These are phyloP conservation scores for Philopotamus ludificatus DNA, from an alignment of 1,140 invertebrate genomes.

Conservation along the genomic window DNA sequence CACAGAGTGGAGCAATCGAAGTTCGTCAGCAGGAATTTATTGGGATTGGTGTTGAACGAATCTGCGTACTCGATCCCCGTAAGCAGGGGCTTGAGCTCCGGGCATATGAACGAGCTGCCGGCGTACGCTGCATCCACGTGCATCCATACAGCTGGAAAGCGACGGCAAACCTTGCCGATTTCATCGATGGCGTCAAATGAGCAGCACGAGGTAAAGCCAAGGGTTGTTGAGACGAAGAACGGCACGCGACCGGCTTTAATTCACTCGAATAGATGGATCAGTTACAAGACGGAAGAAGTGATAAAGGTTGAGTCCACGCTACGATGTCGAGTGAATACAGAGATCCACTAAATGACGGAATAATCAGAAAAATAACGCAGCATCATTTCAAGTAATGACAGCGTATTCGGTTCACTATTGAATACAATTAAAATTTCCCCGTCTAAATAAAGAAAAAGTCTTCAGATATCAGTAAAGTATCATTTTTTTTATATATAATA, in stretches of 20 bases:
- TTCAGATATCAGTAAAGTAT: no score
- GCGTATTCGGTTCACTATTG: no score
- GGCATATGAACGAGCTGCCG: slow-evolving; percentile 91
- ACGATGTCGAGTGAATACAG: no score
- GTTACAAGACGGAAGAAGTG: no score
- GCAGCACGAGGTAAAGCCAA: slow-evolving; percentile 94
- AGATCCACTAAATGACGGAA: no score
- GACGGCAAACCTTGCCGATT: slow-evolving; percentile 83
- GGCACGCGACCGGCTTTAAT: slow-evolving; percentile 89
- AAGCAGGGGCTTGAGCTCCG: slow-evolving; percentile 82
- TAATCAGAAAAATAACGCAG: no score
- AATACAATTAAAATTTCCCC: no score
- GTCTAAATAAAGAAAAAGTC: no score
- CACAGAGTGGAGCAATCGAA: slow-evolving; percentile 98
- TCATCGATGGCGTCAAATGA: slow-evolving; percentile 90
- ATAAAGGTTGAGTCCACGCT: no score
- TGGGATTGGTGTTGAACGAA: slow-evolving; percentile 97
- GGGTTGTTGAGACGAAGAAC: slow-evolving; percentile 91
- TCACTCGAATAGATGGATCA: no score
- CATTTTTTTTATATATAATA: no score
- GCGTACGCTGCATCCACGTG: slow-evolving; percentile 93
- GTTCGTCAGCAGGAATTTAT: slow-evolving; percentile 96
- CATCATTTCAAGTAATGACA: no score
- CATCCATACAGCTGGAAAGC: slow-evolving; percentile 77
- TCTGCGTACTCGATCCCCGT: slow-evolving; percentile 84